Conservation (phyloP, 2,113 vertebrate genomes). For the Ellobius talpinus region DNA sequence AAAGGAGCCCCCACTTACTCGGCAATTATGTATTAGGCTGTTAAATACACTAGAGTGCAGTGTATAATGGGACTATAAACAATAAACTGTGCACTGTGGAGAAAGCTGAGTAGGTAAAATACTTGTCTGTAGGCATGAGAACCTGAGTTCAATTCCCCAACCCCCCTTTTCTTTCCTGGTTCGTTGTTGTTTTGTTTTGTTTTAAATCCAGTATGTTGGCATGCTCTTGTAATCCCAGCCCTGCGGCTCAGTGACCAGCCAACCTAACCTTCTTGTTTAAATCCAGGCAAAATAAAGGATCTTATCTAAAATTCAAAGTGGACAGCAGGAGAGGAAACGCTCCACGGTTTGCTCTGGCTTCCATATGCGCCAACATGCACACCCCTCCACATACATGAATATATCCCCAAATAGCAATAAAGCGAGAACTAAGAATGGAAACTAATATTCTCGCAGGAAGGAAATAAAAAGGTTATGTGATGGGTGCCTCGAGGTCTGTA, state of each 20-base stretch:
- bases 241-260: neutral
- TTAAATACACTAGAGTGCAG: neutral
- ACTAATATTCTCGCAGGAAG: neutral
- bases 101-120: neutral
- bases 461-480: neutral
- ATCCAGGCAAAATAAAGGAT: neutral
- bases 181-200: neutral
- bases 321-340: neutral
- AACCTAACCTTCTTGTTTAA: neutral
- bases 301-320: neutral
- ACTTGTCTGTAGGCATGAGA: too few species aligned
- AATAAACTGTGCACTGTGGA: neutral
- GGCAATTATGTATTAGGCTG: neutral
- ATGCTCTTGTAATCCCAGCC: neutral
- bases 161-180: rapidly evolving
- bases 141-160: neutral
- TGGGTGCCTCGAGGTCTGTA: neutral
- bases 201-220: neutral
- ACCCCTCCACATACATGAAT: neutral
- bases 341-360: neutral
- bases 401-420: neutral
- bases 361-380: neutral
- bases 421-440: neutral
- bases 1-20: neutral
- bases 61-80: neutral